Evolutionary conservation across 2,113 vertebrate species (phyloP).

Genomic region (Synodontis membranacea): DNA sequence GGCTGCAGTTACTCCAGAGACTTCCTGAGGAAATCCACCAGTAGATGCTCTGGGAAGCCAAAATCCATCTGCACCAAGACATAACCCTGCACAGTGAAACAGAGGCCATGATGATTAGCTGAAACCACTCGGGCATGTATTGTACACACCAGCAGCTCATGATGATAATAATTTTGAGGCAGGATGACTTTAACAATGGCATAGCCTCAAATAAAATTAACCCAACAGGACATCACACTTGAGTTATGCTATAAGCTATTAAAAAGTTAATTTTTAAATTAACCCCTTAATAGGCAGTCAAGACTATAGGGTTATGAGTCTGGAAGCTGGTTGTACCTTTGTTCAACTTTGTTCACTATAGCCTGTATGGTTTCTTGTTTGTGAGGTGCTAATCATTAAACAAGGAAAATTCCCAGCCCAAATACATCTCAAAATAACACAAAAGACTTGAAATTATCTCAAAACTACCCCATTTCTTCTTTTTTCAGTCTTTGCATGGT

Average conservation of each 20-base stretch:
- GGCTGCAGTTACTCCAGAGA: constrained; percentile 59
- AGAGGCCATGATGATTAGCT: neutral
- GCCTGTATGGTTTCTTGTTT: neutral
- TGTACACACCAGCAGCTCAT: neutral
- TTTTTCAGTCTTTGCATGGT: neutral
- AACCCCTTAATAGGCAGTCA: neutral
- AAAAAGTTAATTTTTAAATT: neutral
- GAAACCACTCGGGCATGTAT: neutral
- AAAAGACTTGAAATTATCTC: too few species aligned
- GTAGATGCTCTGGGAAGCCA: constrained; percentile 79
- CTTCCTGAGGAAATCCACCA: constrained; percentile 78
- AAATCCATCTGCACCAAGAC: constrained; percentile 81
- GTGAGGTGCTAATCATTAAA: too few species aligned
- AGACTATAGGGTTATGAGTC: neutral
- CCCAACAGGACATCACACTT: neutral
- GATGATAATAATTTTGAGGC: neutral
- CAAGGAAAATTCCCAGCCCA: too few species aligned
- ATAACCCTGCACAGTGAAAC: constrained; percentile 70
- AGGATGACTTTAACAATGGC: neutral
- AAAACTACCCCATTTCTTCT: too few species aligned
- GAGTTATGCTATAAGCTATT: neutral
- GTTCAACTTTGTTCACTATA: neutral
- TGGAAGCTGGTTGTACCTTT: neutral
- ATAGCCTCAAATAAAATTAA: neutral
- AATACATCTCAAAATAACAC: too few species aligned